These are phyloP conservation scores for Ditylenchus dipsaci DNA, from an alignment of 1,140 invertebrate species.

Conservation along the genomic window DNA sequence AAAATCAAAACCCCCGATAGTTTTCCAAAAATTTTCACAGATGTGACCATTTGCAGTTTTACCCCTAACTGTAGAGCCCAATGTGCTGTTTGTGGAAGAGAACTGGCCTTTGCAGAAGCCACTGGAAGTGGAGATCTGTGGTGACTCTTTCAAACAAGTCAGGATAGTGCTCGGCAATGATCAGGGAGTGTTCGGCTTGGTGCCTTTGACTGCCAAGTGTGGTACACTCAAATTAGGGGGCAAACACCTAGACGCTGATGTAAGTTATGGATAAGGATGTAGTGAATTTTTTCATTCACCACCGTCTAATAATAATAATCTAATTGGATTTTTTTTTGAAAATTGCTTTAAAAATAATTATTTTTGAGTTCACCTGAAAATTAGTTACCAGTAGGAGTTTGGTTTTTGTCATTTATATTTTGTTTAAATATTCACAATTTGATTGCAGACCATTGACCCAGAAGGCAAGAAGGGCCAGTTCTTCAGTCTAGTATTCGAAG, in stretches of 20 bases:
- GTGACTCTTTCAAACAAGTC: background rate
- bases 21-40: too few relatives aligned
- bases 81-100: background rate
- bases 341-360: background rate
- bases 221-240: background rate
- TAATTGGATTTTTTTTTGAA: background rate
- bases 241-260: background rate
- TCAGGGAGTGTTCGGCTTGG: background rate
- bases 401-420: too few relatives aligned
- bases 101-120: constrained; percentile 1
- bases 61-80: background rate
- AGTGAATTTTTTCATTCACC: background rate
- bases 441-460: background rate
- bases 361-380: background rate
- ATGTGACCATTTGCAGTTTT: background rate
- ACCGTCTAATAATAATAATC: background rate
- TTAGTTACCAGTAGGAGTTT: background rate
- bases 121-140: background rate
- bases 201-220: background rate
- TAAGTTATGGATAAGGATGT: too few relatives aligned
- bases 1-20: too few relatives aligned
- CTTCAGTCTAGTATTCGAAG: constrained; percentile 3
- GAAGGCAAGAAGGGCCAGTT: background rate
- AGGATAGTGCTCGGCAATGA: background rate
- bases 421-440: too few relatives aligned